These are phyloP conservation scores for Brachionus angularis DNA, from an alignment of 1,140 invertebrate species.

Conservation along the genomic window DNA sequence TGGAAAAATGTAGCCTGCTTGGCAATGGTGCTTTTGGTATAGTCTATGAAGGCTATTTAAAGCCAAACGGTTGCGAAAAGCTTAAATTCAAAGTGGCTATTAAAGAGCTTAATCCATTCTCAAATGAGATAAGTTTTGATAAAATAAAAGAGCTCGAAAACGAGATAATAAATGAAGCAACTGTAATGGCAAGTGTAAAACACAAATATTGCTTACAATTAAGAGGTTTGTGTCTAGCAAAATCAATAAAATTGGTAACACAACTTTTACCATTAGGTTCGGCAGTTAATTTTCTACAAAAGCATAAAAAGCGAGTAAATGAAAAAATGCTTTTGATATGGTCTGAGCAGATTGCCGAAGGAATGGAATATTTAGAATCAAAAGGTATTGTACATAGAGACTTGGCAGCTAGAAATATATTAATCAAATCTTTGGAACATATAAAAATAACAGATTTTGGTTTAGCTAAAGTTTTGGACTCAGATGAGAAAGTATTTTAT, in stretches of 20 bases:
- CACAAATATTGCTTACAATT: constrained; percentile 20
- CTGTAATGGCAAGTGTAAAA: constrained; percentile 37
- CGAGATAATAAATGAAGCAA: constrained; percentile 33
- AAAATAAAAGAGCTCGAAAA: constrained; percentile 34
- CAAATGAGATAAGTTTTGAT: neutral
- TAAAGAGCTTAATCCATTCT: constrained; percentile 31
- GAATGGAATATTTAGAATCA: constrained; percentile 88
- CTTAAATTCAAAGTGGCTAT: neutral
- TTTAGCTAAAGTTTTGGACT: constrained; percentile 60
- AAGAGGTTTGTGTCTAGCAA: constrained; percentile 9
- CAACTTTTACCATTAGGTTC: constrained; percentile 22
- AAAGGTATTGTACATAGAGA: constrained; percentile 96
- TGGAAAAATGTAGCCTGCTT: constrained; percentile 14
- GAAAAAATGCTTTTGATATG: constrained; percentile 73
- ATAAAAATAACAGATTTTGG: constrained; percentile 58
- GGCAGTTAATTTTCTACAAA: constrained; percentile 6
- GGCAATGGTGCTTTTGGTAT: constrained; percentile 43
- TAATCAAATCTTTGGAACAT: constrained; percentile 63
- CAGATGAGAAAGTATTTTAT: constrained; percentile 63
- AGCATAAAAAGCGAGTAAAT: neutral
- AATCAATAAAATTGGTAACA: constrained; percentile 6
- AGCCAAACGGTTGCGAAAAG: neutral
- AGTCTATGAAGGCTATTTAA: constrained; percentile 36
- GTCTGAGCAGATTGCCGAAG: constrained; percentile 91
- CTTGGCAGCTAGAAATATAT: constrained; percentile 87